Conservation (phyloP, 2,888 invertebrate genomes). For the Isoperla grammatica region DNA sequence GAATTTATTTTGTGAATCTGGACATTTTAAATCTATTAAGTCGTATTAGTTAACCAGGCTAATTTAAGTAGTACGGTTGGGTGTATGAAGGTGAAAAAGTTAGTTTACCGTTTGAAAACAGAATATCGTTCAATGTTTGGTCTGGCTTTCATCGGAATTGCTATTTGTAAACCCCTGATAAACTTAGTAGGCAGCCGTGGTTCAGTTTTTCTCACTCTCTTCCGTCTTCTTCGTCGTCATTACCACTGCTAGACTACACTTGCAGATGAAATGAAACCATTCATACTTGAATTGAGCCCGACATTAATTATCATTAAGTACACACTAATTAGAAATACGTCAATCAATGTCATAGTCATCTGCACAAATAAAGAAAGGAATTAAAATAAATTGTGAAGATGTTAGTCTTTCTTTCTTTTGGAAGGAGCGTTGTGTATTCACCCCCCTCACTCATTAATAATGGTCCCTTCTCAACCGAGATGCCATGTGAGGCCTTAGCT, state of each 20-base stretch:
- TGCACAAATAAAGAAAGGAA: slow-evolving; percentile 15
- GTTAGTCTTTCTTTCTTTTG: slow-evolving; percentile 16
- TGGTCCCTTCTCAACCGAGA: slow-evolving; percentile 8
- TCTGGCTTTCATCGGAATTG: too few species aligned
- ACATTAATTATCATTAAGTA: slow-evolving; percentile 20
- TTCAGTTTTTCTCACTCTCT: too few species aligned
- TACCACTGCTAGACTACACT: slow-evolving; percentile 9
- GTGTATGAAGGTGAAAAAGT: too few species aligned
- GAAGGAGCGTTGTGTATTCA: slow-evolving; percentile 14
- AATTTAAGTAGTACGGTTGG: too few species aligned
- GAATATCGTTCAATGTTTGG: too few species aligned
- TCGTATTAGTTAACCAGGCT: too few species aligned
- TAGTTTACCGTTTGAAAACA: too few species aligned
- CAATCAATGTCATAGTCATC: slow-evolving; percentile 18
- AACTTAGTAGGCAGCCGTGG: too few species aligned
- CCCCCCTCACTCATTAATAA: slow-evolving; percentile 17
- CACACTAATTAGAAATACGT: slow-evolving; percentile 19
- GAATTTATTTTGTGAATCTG: too few species aligned
- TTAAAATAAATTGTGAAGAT: slow-evolving; percentile 13
- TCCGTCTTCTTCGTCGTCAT: slow-evolving; percentile 11
- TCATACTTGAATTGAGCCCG: slow-evolving; percentile 8
- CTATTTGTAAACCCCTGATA: too few species aligned
- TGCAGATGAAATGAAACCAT: slow-evolving; percentile 13
- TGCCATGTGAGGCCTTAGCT: slow-evolving; percentile 16
- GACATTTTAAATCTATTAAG: too few species aligned